Conservation (phyloP, 2,113 vertebrate species). For the Peromyscus maniculatus region DNA sequence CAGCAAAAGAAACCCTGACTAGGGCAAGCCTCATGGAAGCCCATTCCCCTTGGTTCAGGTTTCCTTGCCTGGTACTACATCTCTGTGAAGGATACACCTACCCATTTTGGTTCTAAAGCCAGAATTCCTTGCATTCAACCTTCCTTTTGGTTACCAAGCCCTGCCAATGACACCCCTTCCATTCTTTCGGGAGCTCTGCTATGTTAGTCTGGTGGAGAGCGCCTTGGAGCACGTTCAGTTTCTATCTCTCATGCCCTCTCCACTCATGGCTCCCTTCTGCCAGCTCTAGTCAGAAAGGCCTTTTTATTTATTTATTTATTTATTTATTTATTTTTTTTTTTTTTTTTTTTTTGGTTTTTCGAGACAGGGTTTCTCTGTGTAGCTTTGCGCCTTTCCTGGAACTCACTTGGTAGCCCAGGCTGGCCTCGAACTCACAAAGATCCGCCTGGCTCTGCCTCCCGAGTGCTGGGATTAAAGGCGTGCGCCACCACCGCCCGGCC, state of each 20-base stretch:
- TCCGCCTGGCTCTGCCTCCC: too few relatives aligned
- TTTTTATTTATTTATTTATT: too few relatives aligned
- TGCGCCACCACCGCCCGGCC: too few relatives aligned
- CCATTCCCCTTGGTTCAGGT: not conserved
- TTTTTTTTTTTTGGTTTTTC: too few relatives aligned
- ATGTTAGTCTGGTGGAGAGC: not conserved
- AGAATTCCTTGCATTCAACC: not conserved
- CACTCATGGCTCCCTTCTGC: not conserved
- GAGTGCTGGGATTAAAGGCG: too few relatives aligned
- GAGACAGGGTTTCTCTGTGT: too few relatives aligned
- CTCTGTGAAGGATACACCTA: not conserved
- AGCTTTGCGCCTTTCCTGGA: too few relatives aligned
- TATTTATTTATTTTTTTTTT: too few relatives aligned
- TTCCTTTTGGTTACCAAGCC: not conserved
- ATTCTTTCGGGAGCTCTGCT: not conserved
- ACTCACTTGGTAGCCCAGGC: too few relatives aligned
- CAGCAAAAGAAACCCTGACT: not conserved
- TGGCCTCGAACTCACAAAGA: too few relatives aligned
- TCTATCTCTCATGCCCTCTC: not conserved
- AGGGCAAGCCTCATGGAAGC: not conserved
- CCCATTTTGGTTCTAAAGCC: slow-evolving; percentile 14
- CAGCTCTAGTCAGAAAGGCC: not conserved
- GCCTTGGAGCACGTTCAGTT: not conserved
- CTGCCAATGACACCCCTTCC: not conserved
- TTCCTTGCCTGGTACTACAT: not conserved